A percentile compares a stretch with the other conserved stretches of the same genome.
Conservation (phyloP, 2,888 invertebrate genomes). For the Pristionchus arcanus region DNA sequence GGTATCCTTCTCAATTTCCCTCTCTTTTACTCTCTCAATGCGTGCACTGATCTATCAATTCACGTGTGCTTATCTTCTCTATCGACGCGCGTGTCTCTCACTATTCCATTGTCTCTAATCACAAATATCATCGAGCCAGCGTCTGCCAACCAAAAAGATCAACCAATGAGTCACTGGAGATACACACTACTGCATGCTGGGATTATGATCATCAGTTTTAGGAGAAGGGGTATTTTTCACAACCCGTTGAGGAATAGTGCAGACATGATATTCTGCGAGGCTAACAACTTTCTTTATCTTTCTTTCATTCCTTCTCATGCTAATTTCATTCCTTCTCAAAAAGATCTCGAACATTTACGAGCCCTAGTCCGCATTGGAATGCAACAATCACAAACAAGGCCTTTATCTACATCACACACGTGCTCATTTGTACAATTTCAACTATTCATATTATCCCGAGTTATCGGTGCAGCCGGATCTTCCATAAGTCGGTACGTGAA, state of each 20-base stretch:
- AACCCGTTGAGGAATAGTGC: no score
- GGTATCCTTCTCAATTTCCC: not conserved
- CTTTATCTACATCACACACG: not conserved
- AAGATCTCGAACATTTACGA: not conserved
- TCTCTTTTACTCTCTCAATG: not conserved
- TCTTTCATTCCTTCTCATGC: no score
- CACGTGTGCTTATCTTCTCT: not conserved
- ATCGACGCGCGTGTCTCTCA: not conserved
- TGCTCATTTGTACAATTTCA: not conserved
- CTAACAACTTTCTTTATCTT: not conserved
- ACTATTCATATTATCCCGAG: not conserved
- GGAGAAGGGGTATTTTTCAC: no score
- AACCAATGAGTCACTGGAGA: not conserved
- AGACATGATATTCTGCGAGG: not conserved
- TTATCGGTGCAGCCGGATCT: conserved; percentile 27
- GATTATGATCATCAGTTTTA: not conserved
- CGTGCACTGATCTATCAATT: conserved; percentile 16
- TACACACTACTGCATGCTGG: not conserved
- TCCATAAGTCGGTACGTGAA: not conserved
- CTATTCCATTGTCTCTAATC: not conserved
- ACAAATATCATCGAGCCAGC: not conserved
- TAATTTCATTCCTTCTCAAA: not conserved
- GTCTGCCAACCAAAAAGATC: not conserved
- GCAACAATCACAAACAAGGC: no score
- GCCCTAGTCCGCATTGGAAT: not conserved